These are phyloP conservation scores for Phrynocephalus vlangalii DNA, from an alignment of 2,797 vertebrate species.

Conservation along the genomic window DNA sequence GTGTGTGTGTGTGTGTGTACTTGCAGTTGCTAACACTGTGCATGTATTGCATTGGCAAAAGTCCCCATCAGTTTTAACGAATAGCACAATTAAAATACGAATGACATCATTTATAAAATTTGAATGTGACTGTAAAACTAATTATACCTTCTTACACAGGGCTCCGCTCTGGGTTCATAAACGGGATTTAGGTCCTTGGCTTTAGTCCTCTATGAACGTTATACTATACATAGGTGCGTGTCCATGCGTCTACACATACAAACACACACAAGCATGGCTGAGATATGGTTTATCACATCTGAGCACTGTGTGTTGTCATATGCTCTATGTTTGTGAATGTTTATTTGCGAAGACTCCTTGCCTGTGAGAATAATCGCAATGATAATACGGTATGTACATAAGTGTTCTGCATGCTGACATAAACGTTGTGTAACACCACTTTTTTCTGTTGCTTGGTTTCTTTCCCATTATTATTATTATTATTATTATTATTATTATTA, in stretches of 20 bases:
- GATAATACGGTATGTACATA: background rate
- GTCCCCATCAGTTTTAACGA: background rate
- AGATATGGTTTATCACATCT: background rate
- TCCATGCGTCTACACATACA: background rate
- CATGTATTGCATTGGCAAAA: background rate
- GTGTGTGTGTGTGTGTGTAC: background rate
- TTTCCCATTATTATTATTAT: no score
- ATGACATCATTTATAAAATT: background rate
- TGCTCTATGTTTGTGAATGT: background rate
- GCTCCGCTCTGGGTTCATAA: background rate
- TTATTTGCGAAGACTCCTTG: background rate
- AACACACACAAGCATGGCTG: background rate
- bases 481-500: no score
- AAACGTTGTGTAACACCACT: background rate
- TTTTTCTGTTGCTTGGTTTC: no score
- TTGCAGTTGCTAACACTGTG: background rate
- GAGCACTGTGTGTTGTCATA: background rate
- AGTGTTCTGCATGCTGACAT: background rate
- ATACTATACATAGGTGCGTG: background rate
- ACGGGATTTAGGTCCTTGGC: background rate
- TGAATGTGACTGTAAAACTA: background rate
- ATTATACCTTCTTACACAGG: background rate
- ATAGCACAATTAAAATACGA: background rate
- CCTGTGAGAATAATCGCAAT: background rate
- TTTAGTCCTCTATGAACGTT: background rate